These are phyloP conservation scores for Hylaea fasciaria DNA, from an alignment of 2,888 invertebrate species.

Conservation along the genomic window DNA sequence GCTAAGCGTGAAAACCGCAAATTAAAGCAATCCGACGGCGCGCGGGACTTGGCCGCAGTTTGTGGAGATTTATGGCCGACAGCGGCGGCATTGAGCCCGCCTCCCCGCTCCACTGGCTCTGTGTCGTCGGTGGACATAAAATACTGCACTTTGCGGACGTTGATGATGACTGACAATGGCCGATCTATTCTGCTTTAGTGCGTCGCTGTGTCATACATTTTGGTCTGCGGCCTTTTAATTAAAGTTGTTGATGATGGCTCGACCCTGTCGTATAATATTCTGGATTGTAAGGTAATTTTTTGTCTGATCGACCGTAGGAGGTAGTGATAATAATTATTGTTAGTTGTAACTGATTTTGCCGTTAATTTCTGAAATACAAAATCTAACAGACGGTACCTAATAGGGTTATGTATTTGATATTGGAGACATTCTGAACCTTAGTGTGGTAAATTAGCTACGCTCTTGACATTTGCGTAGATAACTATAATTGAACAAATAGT, in stretches of 20 bases:
- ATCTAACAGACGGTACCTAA: too few relatives aligned
- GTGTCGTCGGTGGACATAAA: conserved; percentile 55
- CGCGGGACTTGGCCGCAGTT: conserved; percentile 50
- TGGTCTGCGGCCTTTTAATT: conserved; percentile 9
- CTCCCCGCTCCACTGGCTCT: conserved; percentile 33
- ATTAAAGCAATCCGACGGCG: conserved; percentile 49
- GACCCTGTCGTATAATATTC: not conserved
- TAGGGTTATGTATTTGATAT: too few relatives aligned
- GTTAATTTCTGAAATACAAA: too few relatives aligned
- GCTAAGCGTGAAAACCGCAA: conserved; percentile 48
- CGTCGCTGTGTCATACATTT: conserved; percentile 17
- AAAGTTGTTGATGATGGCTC: conserved; percentile 1
- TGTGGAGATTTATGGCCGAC: conserved; percentile 61
- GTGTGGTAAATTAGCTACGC: too few relatives aligned
- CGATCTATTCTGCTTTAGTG: conserved; percentile 52
- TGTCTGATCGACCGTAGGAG: too few relatives aligned
- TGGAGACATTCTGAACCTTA: too few relatives aligned
- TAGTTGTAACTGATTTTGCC: too few relatives aligned
- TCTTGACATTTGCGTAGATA: too few relatives aligned
- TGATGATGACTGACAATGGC: conserved; percentile 64
- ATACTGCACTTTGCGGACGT: conserved; percentile 56
- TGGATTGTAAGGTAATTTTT: too few relatives aligned
- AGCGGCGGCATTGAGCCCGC: conserved; percentile 45
- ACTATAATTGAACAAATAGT: too few relatives aligned
- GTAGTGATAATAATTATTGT: too few relatives aligned